Evolutionary conservation across 2,888 invertebrate species (phyloP).

Genomic region (Rambutsinella grinnellia): DNA sequence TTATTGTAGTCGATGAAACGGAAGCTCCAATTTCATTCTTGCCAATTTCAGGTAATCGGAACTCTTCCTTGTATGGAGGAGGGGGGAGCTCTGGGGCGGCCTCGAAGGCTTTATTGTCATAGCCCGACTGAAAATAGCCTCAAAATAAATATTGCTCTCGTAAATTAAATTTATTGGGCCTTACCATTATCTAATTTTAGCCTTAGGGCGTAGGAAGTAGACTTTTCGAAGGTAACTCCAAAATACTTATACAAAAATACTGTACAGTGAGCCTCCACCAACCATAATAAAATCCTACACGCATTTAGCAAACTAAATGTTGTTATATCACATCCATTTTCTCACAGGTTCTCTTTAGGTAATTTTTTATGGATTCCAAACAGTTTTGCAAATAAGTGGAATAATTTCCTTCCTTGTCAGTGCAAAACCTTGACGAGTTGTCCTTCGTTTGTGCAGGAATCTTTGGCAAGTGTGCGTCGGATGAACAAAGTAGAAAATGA

Average conservation of each 20-base stretch:
- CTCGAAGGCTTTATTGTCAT: conserved; percentile 44
- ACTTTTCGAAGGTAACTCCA: not conserved
- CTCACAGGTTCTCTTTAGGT: too few species aligned
- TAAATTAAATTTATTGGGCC: not conserved
- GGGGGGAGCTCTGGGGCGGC: conserved; percentile 19
- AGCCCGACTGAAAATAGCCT: not conserved
- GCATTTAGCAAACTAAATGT: too few species aligned
- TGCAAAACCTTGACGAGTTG: conserved; percentile 5
- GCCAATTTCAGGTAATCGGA: not conserved
- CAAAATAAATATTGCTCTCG: not conserved
- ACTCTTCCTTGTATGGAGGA: conserved; percentile 32
- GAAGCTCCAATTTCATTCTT: not conserved
- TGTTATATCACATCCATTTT: too few species aligned
- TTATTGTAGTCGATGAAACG: not conserved
- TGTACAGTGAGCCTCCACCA: not conserved
- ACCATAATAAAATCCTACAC: too few species aligned
- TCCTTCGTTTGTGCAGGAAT: conserved; percentile 21
- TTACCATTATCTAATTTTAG: not conserved
- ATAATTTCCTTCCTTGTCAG: not conserved
- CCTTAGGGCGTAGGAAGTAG: not conserved
- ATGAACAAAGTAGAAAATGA: conserved; percentile 20
- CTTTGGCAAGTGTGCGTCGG: not conserved
- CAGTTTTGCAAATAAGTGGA: not conserved
- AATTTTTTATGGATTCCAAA: not conserved
- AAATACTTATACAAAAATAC: not conserved